phyloP scores from a whole-genome alignment of 2,888 invertebrate species.

The Dicyrtoma fusca region DNA sequence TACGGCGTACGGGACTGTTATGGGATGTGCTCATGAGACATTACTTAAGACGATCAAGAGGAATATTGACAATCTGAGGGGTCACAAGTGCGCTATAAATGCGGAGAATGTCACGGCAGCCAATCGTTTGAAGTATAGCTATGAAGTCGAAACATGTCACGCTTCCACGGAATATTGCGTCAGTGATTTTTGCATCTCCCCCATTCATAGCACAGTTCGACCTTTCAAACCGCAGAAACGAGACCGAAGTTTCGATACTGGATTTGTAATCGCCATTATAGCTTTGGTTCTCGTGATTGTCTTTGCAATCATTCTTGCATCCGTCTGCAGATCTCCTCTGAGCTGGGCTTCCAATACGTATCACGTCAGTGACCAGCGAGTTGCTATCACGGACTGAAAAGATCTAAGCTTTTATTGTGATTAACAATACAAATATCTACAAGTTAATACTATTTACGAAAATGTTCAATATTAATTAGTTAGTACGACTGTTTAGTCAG shows the following conservation, averaged over 20 bases:
- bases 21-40: constrained; percentile 49
- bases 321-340: constrained; percentile 42
- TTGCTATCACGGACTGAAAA: constrained; percentile 2
- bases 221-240: constrained; percentile 30
- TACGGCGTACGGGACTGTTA: constrained; percentile 44
- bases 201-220: constrained; percentile 43
- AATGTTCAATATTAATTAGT: background rate
- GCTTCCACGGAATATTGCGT: constrained; percentile 45
- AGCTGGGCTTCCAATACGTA: constrained; percentile 42
- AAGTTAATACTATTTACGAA: background rate
- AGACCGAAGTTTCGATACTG: constrained; percentile 39
- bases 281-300: constrained; percentile 44
- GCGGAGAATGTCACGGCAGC: constrained; percentile 22
- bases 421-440: background rate
- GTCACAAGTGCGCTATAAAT: constrained; percentile 17
- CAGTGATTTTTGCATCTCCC: constrained; percentile 47
- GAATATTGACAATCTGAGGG: constrained; percentile 11
- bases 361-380: constrained; percentile 12
- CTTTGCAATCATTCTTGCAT: constrained; percentile 40
- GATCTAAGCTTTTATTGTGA: background rate
- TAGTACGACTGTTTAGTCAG: background rate
- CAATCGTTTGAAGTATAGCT: constrained; percentile 39
- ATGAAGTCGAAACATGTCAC: constrained; percentile 51
- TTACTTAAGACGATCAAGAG: constrained; percentile 33
- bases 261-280: constrained; percentile 44